Evolutionary conservation across 2,797 vertebrate genomes (phyloP).

Genomic region (Hirundo rustica): DNA sequence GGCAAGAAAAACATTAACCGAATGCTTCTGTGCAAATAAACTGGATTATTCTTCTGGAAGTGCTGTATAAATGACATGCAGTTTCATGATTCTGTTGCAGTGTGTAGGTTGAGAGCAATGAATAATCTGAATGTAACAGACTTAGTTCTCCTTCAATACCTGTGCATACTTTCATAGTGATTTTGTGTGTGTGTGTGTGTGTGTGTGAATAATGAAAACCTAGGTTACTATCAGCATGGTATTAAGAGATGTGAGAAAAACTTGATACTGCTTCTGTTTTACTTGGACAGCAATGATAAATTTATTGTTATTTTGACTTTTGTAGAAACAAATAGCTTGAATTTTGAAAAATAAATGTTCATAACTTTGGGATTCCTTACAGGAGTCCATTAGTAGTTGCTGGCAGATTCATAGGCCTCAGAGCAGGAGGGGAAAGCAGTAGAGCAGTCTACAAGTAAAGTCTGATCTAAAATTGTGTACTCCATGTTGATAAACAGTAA

Average conservation of each 20-base stretch:
- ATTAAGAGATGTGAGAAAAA: neutral
- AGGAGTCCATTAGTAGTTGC: neutral
- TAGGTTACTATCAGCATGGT: neutral
- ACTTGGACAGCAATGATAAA: neutral
- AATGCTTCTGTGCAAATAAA: neutral
- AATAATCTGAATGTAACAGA: neutral
- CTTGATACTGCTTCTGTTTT: neutral
- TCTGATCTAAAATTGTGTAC: neutral
- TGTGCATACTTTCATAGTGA: neutral
- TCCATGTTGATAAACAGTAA: neutral
- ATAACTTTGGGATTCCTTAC: neutral
- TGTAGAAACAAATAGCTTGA: neutral
- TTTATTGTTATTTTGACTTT: neutral
- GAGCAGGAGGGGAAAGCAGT: neutral
- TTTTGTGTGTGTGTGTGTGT: neutral
- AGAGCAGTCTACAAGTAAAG: neutral
- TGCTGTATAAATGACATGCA: neutral
- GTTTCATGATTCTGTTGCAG: neutral
- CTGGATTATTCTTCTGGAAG: neutral
- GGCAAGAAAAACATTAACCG: neutral
- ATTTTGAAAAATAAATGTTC: neutral
- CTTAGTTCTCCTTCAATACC: neutral
- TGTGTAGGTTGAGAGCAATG: neutral
- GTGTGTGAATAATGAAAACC: neutral
- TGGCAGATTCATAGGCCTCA: neutral